Percentiles rank a stretch among this genome's conserved stretches.
Conservation (phyloP, 2,113 vertebrate genomes). For the Gavialis gangeticus region DNA sequence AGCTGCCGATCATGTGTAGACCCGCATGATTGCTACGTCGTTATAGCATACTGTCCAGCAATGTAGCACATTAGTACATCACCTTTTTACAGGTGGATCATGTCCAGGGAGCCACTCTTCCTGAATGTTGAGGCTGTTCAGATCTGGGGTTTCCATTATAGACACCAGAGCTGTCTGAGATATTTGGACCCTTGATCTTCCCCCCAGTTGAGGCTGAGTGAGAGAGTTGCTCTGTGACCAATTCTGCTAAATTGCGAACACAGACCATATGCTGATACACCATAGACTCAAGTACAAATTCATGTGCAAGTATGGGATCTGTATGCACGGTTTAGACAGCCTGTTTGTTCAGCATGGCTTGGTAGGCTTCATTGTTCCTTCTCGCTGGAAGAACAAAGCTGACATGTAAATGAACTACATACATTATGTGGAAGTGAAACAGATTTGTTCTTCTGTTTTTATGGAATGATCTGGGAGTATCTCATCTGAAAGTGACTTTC, state of each 20-base stretch:
- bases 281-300: rapidly evolving
- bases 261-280: rapidly evolving
- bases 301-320: not conserved
- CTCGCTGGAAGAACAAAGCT: not conserved
- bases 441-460: not conserved
- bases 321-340: not conserved
- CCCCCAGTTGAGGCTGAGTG: not conserved
- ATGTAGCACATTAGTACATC: no score
- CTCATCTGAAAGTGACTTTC: not conserved
- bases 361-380: not conserved
- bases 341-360: not conserved
- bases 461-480: not conserved
- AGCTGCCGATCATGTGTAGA: no score
- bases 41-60: no score
- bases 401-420: not conserved
- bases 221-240: not conserved
- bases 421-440: not conserved
- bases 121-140: not conserved
- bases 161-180: not conserved
- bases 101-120: not conserved
- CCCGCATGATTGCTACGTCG: no score
- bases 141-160: not conserved
- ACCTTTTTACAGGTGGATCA: not conserved
- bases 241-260: rapidly evolving
- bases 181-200: not conserved